Evolutionary conservation across 1,140 invertebrate species (phyloP).

Genomic region (Whitmania pigra): DNA sequence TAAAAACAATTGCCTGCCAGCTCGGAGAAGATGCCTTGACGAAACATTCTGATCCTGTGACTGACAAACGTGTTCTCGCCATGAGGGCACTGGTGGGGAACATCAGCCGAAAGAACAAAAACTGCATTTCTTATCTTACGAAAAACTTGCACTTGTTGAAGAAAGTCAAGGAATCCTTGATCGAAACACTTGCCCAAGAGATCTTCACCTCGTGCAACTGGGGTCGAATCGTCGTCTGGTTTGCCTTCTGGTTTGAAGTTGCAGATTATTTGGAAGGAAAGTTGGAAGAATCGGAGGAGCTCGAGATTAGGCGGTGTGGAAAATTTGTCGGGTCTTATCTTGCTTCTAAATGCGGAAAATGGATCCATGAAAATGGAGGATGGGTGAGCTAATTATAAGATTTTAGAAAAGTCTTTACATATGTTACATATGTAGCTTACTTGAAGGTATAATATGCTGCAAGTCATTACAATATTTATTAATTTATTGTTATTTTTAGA

Average conservation of each 20-base stretch:
- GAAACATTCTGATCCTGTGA: neutral
- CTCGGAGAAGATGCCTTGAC: neutral
- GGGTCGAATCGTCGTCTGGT: neutral
- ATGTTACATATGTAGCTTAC: too few relatives aligned
- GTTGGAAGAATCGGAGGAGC: too few relatives aligned
- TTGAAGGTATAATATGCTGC: too few relatives aligned
- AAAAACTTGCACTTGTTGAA: neutral
- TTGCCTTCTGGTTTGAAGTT: neutral
- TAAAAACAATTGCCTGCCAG: neutral
- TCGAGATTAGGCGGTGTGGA: too few relatives aligned
- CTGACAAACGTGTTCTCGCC: neutral
- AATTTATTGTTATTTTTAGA: too few relatives aligned
- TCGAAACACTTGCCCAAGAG: neutral
- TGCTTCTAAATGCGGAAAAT: too few relatives aligned
- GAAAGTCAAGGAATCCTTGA: neutral
- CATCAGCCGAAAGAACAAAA: neutral
- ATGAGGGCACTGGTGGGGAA: neutral
- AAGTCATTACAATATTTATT: too few relatives aligned
- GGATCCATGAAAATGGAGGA: too few relatives aligned
- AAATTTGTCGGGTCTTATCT: too few relatives aligned
- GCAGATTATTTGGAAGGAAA: neutral
- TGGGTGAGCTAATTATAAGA: too few relatives aligned
- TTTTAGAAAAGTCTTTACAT: too few relatives aligned
- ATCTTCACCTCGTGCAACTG: neutral
- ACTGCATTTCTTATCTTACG: neutral